Evolutionary conservation across 2,113 vertebrate species (phyloP), one percentile per base, ranked within the genome.

Genomic region (Nicator chloris): DNA sequence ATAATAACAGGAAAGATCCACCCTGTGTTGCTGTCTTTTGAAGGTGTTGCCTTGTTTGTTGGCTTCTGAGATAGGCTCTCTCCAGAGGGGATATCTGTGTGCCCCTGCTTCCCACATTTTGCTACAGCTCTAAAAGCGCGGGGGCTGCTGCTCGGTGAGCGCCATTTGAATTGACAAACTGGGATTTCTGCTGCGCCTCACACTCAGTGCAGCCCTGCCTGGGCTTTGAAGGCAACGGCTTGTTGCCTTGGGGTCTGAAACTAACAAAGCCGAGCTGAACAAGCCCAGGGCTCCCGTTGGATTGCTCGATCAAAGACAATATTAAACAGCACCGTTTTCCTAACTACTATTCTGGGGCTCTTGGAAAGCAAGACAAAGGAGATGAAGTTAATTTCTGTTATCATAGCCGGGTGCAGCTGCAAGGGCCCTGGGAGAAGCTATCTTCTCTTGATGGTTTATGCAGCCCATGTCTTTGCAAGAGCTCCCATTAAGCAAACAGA

Each of bases 181-280:
- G 94, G 95, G 95, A 98, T 97, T 97, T 97, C 82, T 93, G 82
- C 86, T 73, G 86, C 7, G 2, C 86, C 93, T 89, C 86, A 88
- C 86, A 65, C 90, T 96, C 81, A 94, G 40, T 33, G 87, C 81
- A 91, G 88, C 91, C 90, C 96, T 96, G 85, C 96, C 93, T 97
- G 93, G 88, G 93, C 89, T 92, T 97, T 97, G 86, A 97, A 97
- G 95, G 86, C 95, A 96, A 85, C 59, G 57, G 82, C 77, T 97
- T 96, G 69, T 97, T 97, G 98, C 97, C 97, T 98, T 97, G 97
- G 96, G 97, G 95, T 96, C 51, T 97, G 95, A 98, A 98, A 93
- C 94, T 94, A 97, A 97, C 95, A 98, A 97, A 98, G 94, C 77
- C 8, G 18, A 95, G 94, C 92, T 97, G 95, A 96, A 96, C n/a